A percentile compares a stretch with the other conserved stretches of the same genome.
phyloP scores from a whole-genome alignment of 2,888 invertebrate species.

The Catonia carolina region DNA sequence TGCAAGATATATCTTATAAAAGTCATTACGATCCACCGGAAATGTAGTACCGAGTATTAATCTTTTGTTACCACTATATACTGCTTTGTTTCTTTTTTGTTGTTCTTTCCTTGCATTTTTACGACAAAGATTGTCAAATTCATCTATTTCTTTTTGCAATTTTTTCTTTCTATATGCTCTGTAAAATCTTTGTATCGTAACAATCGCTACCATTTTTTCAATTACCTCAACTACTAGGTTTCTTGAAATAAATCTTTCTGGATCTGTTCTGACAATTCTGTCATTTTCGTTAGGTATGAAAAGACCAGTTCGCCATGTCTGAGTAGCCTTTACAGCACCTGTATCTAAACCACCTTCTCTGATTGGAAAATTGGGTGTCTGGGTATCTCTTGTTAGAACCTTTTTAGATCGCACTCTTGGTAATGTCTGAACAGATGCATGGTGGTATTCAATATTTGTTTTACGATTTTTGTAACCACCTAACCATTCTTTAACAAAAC shows the following conservation, averaged over 20 bases:
- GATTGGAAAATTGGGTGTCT: constrained; percentile 45
- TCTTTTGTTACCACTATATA: constrained; percentile 30
- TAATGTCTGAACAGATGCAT: constrained; percentile 67
- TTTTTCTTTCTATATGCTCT: constrained; percentile 8
- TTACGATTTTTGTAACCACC: constrained; percentile 71
- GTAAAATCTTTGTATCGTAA: constrained; percentile 15
- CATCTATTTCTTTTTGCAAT: constrained; percentile 1
- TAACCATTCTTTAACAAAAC: constrained; percentile 65
- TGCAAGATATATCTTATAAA: constrained; percentile 64
- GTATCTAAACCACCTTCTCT: constrained; percentile 23
- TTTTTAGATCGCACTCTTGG: constrained; percentile 13
- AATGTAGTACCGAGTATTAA: constrained; percentile 45
- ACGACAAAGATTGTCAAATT: too few species aligned
- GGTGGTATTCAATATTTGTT: constrained; percentile 65
- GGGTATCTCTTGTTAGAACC: constrained; percentile 50
- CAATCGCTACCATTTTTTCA: constrained; percentile 13
- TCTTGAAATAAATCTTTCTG: neutral
- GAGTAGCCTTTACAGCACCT: constrained; percentile 19
- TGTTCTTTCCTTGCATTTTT: too few species aligned
- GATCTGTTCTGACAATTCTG: constrained; percentile 48
- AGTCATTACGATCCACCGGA: constrained; percentile 64
- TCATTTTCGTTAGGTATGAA: constrained; percentile 59
- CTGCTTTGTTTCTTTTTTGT: neutral
- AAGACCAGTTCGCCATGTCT: constrained; percentile 39
- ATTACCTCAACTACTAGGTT: neutral